phyloP scores from a whole-genome alignment of 37 sponge, comb jelly and placozoan species.

The Tethya wilhelma region DNA sequence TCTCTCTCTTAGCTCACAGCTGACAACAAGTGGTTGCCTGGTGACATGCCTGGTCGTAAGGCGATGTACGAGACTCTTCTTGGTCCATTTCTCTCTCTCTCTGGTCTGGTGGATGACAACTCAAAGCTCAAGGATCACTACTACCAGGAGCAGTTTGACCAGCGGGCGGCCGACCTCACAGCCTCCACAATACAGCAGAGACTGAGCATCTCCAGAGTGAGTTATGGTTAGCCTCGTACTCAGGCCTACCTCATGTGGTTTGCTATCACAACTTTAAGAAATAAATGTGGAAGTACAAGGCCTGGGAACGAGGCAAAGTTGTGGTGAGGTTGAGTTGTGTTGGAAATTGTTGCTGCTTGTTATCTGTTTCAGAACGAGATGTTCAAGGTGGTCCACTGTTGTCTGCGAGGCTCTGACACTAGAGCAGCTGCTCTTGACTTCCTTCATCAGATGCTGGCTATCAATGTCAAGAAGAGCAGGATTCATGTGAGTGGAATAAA shows the following conservation, averaged over 20 bases:
- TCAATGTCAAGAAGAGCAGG: conserved; percentile 53
- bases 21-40: conserved; percentile 43
- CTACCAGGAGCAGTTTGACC: background rate
- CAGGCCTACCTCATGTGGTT: too few species aligned
- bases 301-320: too few species aligned
- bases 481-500: conserved; percentile 31
- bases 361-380: conserved; percentile 50
- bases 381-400: conserved; percentile 48
- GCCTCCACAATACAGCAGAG: conserved; percentile 33
- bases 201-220: conserved; percentile 45
- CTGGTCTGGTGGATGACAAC: conserved; percentile 55
- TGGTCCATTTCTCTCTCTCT: conserved; percentile 76
- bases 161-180: background rate
- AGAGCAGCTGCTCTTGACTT: conserved; percentile 51
- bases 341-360: background rate
- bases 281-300: too few species aligned
- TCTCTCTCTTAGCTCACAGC: conserved; percentile 27
- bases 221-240: too few species aligned
- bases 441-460: conserved; percentile 47
- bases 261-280: too few species aligned
- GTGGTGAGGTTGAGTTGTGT: too few species aligned
- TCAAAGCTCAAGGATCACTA: background rate
- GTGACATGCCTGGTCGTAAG: conserved; percentile 22
- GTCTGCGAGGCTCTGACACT: conserved; percentile 73
- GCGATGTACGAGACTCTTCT: conserved; percentile 26